Percentiles rank a stretch among this genome's conserved stretches.
These are phyloP conservation scores for Petrosia ficiformis DNA, from an alignment of 37 sponge, comb jelly and placozoan species.

Conservation along the genomic window DNA sequence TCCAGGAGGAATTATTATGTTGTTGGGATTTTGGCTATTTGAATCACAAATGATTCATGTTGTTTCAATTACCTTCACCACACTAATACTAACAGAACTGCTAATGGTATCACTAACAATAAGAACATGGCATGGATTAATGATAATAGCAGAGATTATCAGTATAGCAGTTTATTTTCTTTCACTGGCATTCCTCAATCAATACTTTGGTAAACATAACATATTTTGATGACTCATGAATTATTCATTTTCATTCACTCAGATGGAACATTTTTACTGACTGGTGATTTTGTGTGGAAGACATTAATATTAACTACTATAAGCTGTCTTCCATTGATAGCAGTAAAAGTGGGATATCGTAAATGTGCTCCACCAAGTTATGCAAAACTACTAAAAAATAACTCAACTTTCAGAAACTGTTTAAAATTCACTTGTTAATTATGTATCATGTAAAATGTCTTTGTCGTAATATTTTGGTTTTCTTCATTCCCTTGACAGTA, in stretches of 20 bases:
- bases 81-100: conserved; percentile 87
- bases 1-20: conserved; percentile 79
- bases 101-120: conserved; percentile 94
- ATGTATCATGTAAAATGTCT: too few relatives aligned
- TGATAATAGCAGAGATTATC: conserved; percentile 82
- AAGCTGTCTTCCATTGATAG: conserved; percentile 79
- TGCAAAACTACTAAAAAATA: conserved; percentile 74
- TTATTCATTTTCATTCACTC: too few relatives aligned
- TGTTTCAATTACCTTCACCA: conserved; percentile 92
- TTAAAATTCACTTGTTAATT: conserved; percentile 50
- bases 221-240: neutral
- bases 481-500: too few relatives aligned
- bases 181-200: conserved; percentile 72
- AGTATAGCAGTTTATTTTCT: conserved; percentile 68
- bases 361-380: conserved; percentile 90
- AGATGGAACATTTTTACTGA: conserved; percentile 74
- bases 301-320: conserved; percentile 67
- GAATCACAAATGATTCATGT: conserved; percentile 83
- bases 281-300: conserved; percentile 81
- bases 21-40: conserved; percentile 71
- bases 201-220: conserved; percentile 76
- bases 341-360: conserved; percentile 60
- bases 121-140: conserved; percentile 90
- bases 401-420: conserved; percentile 74
- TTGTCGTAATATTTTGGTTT: too few relatives aligned